These are phyloP conservation scores for Myxocyprinus asiaticus DNA, from an alignment of 2,113 vertebrate genomes.

Conservation along the genomic window DNA sequence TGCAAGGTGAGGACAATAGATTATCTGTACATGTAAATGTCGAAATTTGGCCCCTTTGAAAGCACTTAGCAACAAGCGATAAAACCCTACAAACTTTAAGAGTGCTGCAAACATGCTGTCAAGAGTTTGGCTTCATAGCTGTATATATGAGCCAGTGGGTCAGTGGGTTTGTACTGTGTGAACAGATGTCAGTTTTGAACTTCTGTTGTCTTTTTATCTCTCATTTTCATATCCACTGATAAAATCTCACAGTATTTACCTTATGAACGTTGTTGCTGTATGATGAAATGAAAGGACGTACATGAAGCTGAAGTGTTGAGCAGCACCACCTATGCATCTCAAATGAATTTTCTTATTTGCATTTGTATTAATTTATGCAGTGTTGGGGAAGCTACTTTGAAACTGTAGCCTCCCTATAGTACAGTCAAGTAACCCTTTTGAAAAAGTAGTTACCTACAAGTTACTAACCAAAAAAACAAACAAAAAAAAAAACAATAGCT, in stretches of 20 bases:
- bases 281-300: too few species aligned
- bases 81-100: conserved; percentile 18
- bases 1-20: conserved; percentile 22
- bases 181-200: conserved; percentile 25
- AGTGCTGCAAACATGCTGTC: conserved; percentile 6
- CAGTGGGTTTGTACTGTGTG: conserved; percentile 14
- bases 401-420: too few species aligned
- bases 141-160: conserved; percentile 3
- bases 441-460: too few species aligned
- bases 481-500: too few species aligned
- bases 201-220: background rate
- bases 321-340: too few species aligned
- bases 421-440: too few species aligned
- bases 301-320: too few species aligned
- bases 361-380: too few species aligned
- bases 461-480: too few species aligned
- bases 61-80: conserved; percentile 27
- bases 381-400: too few species aligned
- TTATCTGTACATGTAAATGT: conserved; percentile 16
- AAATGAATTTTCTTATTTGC: too few species aligned
- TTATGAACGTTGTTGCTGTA: background rate
- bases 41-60: background rate
- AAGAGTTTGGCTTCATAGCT: background rate
- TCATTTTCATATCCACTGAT: conserved; percentile 7
- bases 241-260: background rate